phyloP scores from a whole-genome alignment of 2,888 invertebrate species.

The Megastigmus dorsalis region DNA sequence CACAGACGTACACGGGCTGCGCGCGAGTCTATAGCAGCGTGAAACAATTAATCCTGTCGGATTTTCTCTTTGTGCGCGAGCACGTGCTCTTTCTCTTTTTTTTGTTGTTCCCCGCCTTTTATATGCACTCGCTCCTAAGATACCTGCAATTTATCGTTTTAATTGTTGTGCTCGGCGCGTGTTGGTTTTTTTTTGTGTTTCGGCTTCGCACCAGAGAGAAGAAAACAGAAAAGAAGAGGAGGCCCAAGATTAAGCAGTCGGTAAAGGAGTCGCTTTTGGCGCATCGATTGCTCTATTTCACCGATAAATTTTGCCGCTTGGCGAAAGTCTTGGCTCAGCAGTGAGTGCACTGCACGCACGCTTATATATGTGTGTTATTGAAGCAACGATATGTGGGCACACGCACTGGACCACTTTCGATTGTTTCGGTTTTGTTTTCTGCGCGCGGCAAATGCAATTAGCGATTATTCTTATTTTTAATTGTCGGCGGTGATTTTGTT shows the following conservation, averaged over 20 bases:
- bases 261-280: constrained; percentile 2
- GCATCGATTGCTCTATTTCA: constrained; percentile 47
- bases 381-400: no score
- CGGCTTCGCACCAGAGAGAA: no score
- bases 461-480: not conserved
- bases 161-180: constrained; percentile 11
- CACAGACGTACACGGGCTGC: not conserved
- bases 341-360: not conserved
- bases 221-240: not conserved
- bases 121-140: no score
- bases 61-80: constrained; percentile 17
- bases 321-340: constrained; percentile 50
- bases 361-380: no score
- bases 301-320: not conserved
- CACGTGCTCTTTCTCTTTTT: constrained; percentile 17
- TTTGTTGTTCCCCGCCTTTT: not conserved
- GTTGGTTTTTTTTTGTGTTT: not conserved
- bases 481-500: not conserved
- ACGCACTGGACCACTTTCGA: constrained; percentile 41
- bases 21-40: not conserved
- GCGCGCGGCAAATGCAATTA: constrained; percentile 2
- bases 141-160: constrained; percentile 13
- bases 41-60: constrained; percentile 39
- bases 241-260: not conserved
- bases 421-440: constrained; percentile 18